phyloP scores from a whole-genome alignment of 2,113 vertebrate genomes.

The Heloderma charlesbogerti region DNA sequence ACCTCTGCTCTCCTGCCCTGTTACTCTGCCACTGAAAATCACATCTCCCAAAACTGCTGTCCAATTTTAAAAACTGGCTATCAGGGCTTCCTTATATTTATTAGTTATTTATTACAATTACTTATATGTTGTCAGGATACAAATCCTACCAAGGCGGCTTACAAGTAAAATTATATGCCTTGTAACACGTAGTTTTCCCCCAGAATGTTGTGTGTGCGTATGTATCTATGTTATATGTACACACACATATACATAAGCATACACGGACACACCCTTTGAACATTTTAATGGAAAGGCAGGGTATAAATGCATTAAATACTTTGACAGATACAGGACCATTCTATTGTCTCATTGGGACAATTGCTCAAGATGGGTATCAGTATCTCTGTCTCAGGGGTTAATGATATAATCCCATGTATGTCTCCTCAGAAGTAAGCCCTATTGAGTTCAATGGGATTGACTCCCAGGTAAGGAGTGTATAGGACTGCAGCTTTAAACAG shows the following conservation, averaged over 20 bases:
- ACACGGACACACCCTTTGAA: neutral
- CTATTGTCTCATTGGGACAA: neutral
- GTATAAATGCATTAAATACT: neutral
- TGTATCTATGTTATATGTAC: neutral
- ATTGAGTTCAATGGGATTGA: neutral
- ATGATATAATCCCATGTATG: neutral
- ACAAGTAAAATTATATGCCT: too few species aligned
- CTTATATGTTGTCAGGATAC: too few species aligned
- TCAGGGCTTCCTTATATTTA: neutral
- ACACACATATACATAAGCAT: neutral
- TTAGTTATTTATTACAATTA: too few species aligned
- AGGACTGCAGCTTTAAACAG: neutral
- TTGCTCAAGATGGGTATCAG: fast-evolving
- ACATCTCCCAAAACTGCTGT: neutral
- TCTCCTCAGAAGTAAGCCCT: neutral
- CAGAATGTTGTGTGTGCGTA: neutral
- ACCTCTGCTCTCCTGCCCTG: neutral
- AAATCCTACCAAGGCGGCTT: too few species aligned
- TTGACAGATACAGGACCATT: neutral
- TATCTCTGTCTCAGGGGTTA: conserved; percentile 9
- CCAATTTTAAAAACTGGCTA: neutral
- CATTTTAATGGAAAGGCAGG: neutral
- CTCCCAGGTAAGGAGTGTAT: neutral
- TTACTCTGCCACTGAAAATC: neutral
- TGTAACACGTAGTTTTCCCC: neutral